A percentile compares a stretch with the other conserved stretches of the same genome.
phyloP scores from a whole-genome alignment of 1,140 invertebrate species.

The Tetramorium simillimum region DNA sequence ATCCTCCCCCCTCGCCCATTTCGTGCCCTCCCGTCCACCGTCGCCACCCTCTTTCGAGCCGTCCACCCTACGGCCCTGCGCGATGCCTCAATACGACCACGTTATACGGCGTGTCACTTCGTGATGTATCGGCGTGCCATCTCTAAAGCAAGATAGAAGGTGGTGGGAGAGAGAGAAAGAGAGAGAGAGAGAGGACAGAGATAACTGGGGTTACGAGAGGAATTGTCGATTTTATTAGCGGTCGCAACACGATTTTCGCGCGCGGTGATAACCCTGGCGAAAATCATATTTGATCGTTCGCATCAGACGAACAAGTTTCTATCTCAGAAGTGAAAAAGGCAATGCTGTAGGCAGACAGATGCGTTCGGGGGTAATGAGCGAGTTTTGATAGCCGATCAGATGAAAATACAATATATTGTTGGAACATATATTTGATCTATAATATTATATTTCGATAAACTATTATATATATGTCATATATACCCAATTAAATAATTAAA shows the following conservation, averaged over 20 bases:
- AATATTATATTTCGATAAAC: neutral
- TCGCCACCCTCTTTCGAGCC: constrained; percentile 37
- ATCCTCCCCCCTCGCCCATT: neutral
- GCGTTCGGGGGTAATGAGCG: neutral
- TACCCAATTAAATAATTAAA: constrained; percentile 1
- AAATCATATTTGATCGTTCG: constrained; percentile 9
- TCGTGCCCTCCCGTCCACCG: neutral
- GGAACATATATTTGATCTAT: neutral
- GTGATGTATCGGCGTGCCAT: constrained; percentile 78
- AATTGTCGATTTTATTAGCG: constrained; percentile 57
- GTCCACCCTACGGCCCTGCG: constrained; percentile 44
- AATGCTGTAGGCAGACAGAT: constrained; percentile 2
- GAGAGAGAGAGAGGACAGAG: neutral
- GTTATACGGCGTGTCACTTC: constrained; percentile 75
- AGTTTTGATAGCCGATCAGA: neutral
- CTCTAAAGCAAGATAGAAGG: constrained; percentile 47
- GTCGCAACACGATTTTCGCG: constrained; percentile 24
- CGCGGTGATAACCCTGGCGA: neutral
- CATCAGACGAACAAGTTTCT: neutral
- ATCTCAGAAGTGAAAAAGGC: constrained; percentile 6
- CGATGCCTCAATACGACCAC: constrained; percentile 72
- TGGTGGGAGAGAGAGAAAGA: neutral
- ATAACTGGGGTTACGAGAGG: constrained; percentile 10
- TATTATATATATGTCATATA: neutral
- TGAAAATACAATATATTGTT: neutral